These are phyloP conservation scores for Meiosimyza decipiens DNA, from an alignment of 2,888 invertebrate genomes.

Conservation along the genomic window DNA sequence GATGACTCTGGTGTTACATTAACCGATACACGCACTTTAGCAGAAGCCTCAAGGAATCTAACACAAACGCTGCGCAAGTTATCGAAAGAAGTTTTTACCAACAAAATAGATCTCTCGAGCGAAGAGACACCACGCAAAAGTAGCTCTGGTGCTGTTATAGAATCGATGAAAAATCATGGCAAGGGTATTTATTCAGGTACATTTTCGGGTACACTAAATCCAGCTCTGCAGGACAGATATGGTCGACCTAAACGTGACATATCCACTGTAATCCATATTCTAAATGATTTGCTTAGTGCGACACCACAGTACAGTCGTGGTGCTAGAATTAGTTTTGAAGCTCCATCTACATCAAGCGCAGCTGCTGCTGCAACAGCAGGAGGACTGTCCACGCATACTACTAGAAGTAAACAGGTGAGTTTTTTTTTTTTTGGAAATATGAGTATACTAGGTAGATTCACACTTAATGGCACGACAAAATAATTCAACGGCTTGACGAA, in stretches of 20 bases:
- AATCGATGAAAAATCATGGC: constrained; percentile 92
- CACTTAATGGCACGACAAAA: not conserved
- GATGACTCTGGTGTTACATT: constrained; percentile 64
- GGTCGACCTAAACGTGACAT: constrained; percentile 94
- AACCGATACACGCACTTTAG: constrained; percentile 78
- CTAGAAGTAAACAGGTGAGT: constrained; percentile 60
- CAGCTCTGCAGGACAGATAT: constrained; percentile 90
- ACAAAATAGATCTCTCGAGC: constrained; percentile 69
- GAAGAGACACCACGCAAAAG: constrained; percentile 69
- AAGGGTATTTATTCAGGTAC: constrained; percentile 97
- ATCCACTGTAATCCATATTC: constrained; percentile 94
- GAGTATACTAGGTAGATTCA: not conserved
- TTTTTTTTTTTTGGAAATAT: not conserved
- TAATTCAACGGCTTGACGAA: too few species aligned
- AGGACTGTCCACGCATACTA: constrained; percentile 44
- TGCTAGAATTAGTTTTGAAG: constrained; percentile 69
- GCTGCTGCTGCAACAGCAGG: constrained; percentile 41
- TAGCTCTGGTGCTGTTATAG: constrained; percentile 84
- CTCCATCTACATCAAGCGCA: constrained; percentile 57
- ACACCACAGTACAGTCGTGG: constrained; percentile 75
- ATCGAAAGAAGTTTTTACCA: constrained; percentile 88
- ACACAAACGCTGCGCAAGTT: constrained; percentile 91
- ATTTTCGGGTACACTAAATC: constrained; percentile 94
- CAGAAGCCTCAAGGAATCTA: constrained; percentile 90
- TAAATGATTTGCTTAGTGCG: constrained; percentile 93